Conservation (phyloP, 2,888 invertebrate genomes). For the Cephus spinipes region DNA sequence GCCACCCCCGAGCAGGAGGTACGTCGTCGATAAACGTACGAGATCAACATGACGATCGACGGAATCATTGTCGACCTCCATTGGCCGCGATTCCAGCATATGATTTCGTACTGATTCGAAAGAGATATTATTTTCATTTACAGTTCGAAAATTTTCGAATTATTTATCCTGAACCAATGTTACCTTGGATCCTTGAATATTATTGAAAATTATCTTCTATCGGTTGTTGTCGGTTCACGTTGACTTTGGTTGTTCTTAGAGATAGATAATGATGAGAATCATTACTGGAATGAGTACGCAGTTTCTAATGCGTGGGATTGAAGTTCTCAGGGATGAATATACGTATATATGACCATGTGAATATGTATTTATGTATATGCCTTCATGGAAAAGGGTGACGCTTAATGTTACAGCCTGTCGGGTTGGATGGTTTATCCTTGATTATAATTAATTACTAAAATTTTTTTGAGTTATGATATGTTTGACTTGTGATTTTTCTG, state of each 20-base stretch:
- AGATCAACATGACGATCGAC: slow-evolving; percentile 11
- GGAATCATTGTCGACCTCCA: background rate
- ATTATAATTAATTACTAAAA: background rate
- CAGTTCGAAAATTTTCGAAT: background rate
- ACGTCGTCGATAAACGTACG: slow-evolving; percentile 2
- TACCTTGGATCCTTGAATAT: background rate
- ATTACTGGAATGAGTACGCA: background rate
- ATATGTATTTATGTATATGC: background rate
- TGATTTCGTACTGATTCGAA: background rate
- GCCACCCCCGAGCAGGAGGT: slow-evolving; percentile 12
- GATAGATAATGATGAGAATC: background rate
- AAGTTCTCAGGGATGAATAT: background rate
- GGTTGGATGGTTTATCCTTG: background rate
- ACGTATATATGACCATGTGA: background rate
- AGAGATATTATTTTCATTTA: background rate
- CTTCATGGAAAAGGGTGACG: background rate
- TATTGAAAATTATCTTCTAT: background rate
- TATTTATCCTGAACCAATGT: background rate
- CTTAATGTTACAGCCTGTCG: background rate
- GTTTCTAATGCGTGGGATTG: background rate
- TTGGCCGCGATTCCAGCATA: background rate
- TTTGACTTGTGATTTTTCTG: background rate
- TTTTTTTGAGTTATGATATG: too few species aligned
- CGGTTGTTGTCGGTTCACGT: background rate
- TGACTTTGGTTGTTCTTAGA: background rate